Base-by-base conservation (phyloP, 2,888 invertebrate species). In the Pinctada fucata region DNA sequence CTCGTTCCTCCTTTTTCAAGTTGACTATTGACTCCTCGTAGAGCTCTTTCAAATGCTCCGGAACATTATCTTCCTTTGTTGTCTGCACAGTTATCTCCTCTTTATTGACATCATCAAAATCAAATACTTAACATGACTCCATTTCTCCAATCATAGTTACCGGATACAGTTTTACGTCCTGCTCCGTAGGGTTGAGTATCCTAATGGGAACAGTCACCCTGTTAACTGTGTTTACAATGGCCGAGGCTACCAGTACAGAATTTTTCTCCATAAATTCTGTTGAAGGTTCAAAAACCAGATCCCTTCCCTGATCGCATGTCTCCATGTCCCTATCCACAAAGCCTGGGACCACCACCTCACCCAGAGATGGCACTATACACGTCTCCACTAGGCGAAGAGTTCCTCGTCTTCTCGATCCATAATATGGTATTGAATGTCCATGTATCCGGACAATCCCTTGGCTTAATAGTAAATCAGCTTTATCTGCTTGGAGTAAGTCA, bases 401-500 rank as follows among this genome's bases (percentile, higher is more conserved):
- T 50, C 72, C 52, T 5, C 10, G 5, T 5, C 10, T 13, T 58
- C 48, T 16, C 16, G 2, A 58, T 31, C 16, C 58, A 13, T 58
- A 45, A 49, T 64, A 75, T 49, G 64, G 63, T 47, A 74, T 78
- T 6, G 64, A 45, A 52, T 49, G 49, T 8, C 70, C 52, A 47
- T 70, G 45, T 13, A 78, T 68, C 16, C 31, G 58, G n/a, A 75
- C 64, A n/a, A 72, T 16, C 13, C 71, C 64, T 67, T 78, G 3
- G 47, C 65, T 68, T 58, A 78, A 48, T n/a, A 78, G 31, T n/a
- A 78, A 69, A 63, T 78, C 73, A 3, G 73, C 67, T 5, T 63
- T 51, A 52, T 49, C 45, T 8, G 64, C 52, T 48, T 70, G 45
- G n/a, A 78, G 70, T 45, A 13, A 63, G n/a, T 69, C 64, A n/a